Conservation (phyloP, 2,113 vertebrate genomes). For the Dasyornis broadbenti region DNA sequence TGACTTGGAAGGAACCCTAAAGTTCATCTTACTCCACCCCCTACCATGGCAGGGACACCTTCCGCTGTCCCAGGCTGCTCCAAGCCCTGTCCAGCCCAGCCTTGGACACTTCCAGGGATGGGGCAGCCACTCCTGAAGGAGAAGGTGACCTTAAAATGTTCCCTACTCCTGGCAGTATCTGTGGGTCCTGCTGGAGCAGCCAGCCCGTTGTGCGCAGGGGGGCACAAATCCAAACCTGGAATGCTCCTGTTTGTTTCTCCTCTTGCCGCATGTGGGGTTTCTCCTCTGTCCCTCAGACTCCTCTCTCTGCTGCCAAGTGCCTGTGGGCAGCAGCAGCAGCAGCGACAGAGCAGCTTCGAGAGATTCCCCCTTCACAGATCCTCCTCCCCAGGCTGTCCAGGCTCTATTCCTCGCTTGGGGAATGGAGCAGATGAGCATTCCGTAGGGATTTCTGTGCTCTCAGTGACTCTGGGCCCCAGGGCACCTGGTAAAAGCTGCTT, state of each 20-base stretch:
- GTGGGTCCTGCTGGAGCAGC: not conserved
- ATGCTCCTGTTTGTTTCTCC: not conserved
- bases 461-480: not conserved
- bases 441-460: rapidly evolving
- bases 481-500: not conserved
- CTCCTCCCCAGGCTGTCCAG: not conserved
- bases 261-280: not conserved
- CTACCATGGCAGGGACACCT: not conserved
- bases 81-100: not conserved
- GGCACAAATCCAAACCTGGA: rapidly evolving
- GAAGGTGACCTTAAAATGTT: not conserved
- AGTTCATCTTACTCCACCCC: not conserved
- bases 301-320: rapidly evolving
- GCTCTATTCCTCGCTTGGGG: not conserved
- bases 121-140: not conserved
- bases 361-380: not conserved
- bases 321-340: not conserved
- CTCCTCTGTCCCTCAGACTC: not conserved
- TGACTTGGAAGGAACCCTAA: not conserved
- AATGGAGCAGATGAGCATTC: rapidly evolving
- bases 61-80: not conserved
- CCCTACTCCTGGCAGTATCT: rapidly evolving
- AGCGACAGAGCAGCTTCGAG: not conserved
- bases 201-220: rapidly evolving
- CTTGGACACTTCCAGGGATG: not conserved